A percentile compares a stretch with the other conserved stretches of the same genome.
Evolutionary conservation across 2,113 vertebrate genomes (phyloP).

Genomic region (Chelonoidis abingdonii): DNA sequence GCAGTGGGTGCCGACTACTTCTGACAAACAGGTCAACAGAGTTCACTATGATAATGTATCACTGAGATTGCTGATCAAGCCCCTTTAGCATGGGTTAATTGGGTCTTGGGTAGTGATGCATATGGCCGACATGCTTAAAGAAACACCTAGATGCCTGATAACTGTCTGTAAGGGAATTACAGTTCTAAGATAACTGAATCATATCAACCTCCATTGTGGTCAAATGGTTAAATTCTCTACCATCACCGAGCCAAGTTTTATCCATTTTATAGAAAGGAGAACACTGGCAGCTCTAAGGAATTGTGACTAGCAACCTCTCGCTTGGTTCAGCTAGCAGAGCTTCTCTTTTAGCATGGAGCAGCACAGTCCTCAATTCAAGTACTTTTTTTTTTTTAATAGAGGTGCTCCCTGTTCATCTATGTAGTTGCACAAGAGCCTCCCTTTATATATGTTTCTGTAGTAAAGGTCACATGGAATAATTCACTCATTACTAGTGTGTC

Average conservation of each 20-base stretch:
- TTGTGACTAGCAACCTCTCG: neutral
- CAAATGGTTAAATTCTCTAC: constrained; percentile 43
- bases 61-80: fast-evolving
- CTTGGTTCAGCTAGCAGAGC: neutral
- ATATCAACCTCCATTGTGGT: neutral
- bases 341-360: constrained; percentile 20
- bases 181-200: constrained; percentile 37
- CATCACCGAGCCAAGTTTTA: constrained; percentile 49
- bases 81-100: neutral
- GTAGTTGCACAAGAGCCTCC: constrained; percentile 10
- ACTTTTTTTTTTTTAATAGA: neutral
- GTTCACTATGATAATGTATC: neutral
- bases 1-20: neutral
- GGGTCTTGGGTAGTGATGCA: neutral
- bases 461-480: constrained; percentile 67
- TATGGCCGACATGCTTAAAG: constrained; percentile 37
- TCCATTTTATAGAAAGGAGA: constrained; percentile 15
- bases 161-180: constrained; percentile 21
- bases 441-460: constrained; percentile 36
- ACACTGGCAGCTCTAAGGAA: neutral
- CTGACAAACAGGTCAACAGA: neutral
- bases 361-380: constrained; percentile 7
- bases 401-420: constrained; percentile 30
- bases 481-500: constrained; percentile 50
- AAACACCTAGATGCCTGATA: constrained; percentile 22